A percentile compares a stretch with the other conserved stretches of the same genome.
Evolutionary conservation across 2,797 vertebrate genomes (phyloP).

Genomic region (Clarias fuscus): DNA sequence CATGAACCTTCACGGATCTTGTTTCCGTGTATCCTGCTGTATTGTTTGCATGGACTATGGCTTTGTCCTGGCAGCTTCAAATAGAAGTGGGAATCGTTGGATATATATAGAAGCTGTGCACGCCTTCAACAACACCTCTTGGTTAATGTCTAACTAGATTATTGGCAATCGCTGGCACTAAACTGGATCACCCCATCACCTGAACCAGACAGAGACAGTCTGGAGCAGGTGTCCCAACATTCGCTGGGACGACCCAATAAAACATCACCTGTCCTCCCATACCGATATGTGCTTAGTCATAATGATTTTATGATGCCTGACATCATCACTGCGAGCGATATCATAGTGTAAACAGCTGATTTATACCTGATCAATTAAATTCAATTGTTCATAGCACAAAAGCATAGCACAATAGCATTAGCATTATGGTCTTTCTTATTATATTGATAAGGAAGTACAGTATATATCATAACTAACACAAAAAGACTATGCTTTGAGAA

Average conservation of each 20-base stretch:
- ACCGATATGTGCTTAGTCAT: background rate
- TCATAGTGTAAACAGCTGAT: background rate
- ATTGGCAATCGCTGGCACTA: conserved; percentile 16
- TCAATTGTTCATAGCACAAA: no score
- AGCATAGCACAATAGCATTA: background rate
- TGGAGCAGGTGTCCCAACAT: background rate
- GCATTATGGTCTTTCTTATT: background rate
- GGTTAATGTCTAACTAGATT: conserved; percentile 46
- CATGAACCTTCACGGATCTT: background rate
- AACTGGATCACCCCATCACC: conserved; percentile 27
- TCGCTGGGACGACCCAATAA: conserved; percentile 2
- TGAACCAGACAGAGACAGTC: conserved; percentile 7
- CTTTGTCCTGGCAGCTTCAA: conserved; percentile 1
- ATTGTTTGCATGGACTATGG: background rate
- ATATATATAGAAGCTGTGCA: background rate
- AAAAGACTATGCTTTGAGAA: background rate
- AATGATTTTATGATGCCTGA: background rate
- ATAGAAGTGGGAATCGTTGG: background rate
- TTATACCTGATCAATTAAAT: background rate
- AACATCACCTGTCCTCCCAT: background rate
- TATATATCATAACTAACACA: background rate
- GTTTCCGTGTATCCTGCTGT: conserved; percentile 12
- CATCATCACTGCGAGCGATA: background rate
- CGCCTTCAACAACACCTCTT: background rate
- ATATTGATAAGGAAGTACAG: background rate